Evolutionary conservation across 2,113 vertebrate species (phyloP).

Genomic region (Kryptolebias marmoratus): DNA sequence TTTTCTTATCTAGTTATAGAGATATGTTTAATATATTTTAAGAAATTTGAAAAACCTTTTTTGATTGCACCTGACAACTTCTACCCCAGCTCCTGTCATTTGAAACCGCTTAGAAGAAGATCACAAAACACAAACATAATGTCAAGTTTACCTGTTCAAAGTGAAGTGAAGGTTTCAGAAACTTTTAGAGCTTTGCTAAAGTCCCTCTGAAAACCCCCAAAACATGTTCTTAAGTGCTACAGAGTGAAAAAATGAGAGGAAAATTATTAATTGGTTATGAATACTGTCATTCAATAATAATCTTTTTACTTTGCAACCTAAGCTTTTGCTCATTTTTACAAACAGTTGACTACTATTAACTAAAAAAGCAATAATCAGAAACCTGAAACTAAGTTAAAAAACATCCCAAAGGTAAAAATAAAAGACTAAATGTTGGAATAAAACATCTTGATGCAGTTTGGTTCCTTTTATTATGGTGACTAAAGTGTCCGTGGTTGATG

Average conservation of each 20-base stretch:
- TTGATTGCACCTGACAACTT: neutral
- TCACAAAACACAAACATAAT: neutral
- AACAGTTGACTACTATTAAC: no score
- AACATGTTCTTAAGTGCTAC: neutral
- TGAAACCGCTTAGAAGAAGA: neutral
- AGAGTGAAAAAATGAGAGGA: no score
- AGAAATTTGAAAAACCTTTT: neutral
- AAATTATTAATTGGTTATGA: no score
- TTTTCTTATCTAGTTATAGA: neutral
- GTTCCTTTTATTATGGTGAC: neutral
- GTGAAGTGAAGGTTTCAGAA: neutral
- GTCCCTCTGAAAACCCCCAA: neutral
- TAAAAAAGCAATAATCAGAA: neutral
- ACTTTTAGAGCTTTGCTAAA: neutral
- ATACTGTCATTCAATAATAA: no score
- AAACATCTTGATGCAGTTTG: slow-evolving; percentile 23
- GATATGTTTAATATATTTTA: neutral
- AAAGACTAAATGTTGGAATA: slow-evolving; percentile 16
- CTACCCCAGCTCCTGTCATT: neutral
- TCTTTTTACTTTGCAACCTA: no score
- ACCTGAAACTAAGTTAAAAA: slow-evolving; percentile 14
- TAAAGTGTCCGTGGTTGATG: neutral
- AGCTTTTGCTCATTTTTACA: no score
- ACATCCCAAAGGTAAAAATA: neutral
- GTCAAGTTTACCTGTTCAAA: neutral